phyloP scores from a whole-genome alignment of 2,888 invertebrate species.

The Eupithecia abbreviata region DNA sequence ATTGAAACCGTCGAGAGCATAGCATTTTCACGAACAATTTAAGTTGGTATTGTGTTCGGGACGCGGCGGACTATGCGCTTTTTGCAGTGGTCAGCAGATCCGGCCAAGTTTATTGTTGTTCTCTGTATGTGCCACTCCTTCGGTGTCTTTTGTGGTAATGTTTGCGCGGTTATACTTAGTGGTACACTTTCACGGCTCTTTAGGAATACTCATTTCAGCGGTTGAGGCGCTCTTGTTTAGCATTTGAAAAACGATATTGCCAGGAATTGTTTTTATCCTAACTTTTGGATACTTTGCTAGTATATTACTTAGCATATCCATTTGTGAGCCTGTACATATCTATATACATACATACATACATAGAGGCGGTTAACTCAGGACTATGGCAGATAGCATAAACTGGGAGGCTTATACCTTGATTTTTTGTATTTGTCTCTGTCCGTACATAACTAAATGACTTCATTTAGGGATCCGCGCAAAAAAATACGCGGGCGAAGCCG shows the following conservation, averaged over 20 bases:
- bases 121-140: slow-evolving; percentile 57
- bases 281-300: not conserved
- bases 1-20: slow-evolving; percentile 81
- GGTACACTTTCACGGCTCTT: slow-evolving; percentile 50
- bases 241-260: slow-evolving; percentile 13
- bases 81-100: slow-evolving; percentile 73
- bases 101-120: slow-evolving; percentile 72
- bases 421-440: too few species aligned
- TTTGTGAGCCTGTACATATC: not conserved
- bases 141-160: slow-evolving; percentile 64
- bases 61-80: slow-evolving; percentile 69
- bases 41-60: slow-evolving; percentile 77
- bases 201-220: slow-evolving; percentile 31
- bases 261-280: not conserved
- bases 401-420: too few species aligned
- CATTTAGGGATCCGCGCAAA: too few species aligned
- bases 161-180: slow-evolving; percentile 58
- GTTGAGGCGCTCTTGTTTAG: slow-evolving; percentile 17
- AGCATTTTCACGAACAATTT: slow-evolving; percentile 81
- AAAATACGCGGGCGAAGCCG: too few species aligned
- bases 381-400: too few species aligned
- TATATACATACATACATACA: too few species aligned
- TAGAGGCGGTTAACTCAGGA: too few species aligned
- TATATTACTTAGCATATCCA: not conserved
- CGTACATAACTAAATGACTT: too few species aligned